These are phyloP conservation scores for Pelvicachromis taeniatus DNA, from an alignment of 2,113 vertebrate genomes.

Conservation along the genomic window DNA sequence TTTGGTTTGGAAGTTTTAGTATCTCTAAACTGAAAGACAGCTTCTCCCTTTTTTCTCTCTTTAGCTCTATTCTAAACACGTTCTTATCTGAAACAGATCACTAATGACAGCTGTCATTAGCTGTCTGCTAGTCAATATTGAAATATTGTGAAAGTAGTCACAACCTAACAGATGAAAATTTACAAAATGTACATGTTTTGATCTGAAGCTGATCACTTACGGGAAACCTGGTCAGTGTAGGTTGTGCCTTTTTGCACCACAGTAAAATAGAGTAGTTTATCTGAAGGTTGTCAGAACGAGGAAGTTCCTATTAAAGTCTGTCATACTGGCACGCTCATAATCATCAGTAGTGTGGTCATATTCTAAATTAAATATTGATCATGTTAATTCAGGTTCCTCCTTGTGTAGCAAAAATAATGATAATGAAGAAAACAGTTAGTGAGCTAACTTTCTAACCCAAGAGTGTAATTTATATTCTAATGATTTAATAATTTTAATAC, in stretches of 20 bases:
- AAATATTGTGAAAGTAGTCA: no score
- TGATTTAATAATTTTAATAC: not conserved
- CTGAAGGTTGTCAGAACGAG: fast-evolving
- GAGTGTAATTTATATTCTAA: not conserved
- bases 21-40: not conserved
- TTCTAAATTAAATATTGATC: fast-evolving
- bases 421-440: not conserved
- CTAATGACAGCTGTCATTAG: not conserved
- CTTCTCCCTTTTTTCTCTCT: not conserved
- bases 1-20: not conserved
- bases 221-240: no score
- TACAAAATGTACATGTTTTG: no score
- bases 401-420: not conserved
- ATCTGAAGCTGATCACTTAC: no score
- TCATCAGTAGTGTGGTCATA: not conserved
- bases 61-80: fast-evolving
- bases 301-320: fast-evolving
- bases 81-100: fast-evolving
- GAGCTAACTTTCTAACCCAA: not conserved
- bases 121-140: no score
- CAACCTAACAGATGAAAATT: no score
- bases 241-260: no score
- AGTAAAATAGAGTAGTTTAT: not conserved
- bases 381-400: fast-evolving
- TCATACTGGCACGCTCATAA: fast-evolving